Base-by-base conservation (phyloP, 2,113 vertebrate species). In the Melanocharis versteri region DNA sequence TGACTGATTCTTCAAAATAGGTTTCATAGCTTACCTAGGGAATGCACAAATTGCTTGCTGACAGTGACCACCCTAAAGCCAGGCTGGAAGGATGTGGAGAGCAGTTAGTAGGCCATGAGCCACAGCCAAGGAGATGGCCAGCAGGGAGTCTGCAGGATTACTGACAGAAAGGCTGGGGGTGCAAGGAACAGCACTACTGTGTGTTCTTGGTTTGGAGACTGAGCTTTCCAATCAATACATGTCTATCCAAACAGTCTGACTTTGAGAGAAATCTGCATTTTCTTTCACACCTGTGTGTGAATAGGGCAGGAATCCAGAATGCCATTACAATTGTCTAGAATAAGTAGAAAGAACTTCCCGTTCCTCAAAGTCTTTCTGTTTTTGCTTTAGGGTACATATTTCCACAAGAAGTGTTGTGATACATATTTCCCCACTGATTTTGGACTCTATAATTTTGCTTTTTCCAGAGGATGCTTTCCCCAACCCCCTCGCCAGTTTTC, bases 401-500 rank as follows among this genome's bases (percentile, higher is more conserved):
- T 73, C 19, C 13, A 3, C 44, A 37, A 7, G 10, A 42, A 57
- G 14, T 31, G 14, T 19, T 80, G 8, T 44, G 13, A 54, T 56
- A 37, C 2, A 0, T 48, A 26, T 83, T 83, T 90, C 4, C 10
- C 15, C 15, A 26, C 7, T 65, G 40, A 90, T 73, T 84, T 56
- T 73, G 5, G 22, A 42, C 12, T 70, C 58, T 57, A 2, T 15
- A 70, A 61, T 19, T 44, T 16, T 37, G 8, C 2, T 47, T 87
- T 76, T 58, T 15, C 16, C 44, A 81, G 44, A 60, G 30, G 10
- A 30, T 33, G 8, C 3, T 40, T 56, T 65, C 24, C 9, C 13
- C 13, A 69, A 3, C 7, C 4, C 3, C 4, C 10, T n/a, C 3
- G 0, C 2, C 8, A 33, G 40, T 73, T 95, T 83, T 90, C 9